Base-by-base conservation (phyloP, 2,888 invertebrate species). In the Actias luna region DNA sequence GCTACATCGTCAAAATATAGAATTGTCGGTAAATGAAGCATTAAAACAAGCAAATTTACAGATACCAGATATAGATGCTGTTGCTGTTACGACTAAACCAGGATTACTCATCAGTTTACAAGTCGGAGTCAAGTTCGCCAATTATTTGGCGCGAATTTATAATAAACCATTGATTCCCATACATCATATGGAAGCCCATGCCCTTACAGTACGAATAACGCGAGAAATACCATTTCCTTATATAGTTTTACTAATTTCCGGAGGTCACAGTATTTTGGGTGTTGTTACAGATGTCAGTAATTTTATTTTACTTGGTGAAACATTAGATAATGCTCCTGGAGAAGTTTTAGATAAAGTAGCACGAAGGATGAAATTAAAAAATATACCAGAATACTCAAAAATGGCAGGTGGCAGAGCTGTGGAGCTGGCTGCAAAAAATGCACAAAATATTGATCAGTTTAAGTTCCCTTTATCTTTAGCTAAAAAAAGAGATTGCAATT, bases 181-280 rank as follows among this genome's bases (percentile, higher is more conserved):
- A 65, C 99, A 99, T 93, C 99, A 99, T 77, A 99, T 99, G 99
- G 96, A 99, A 93, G 99, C 99, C 1, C 99, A 99, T 93, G 98
- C 99, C 5, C 90, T 99, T 64, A 97, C 97, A 18, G 96, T 95
- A 27, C 94, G 99, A 80, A 95, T 99, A 95, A 91, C 82, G 69
- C 71, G 94, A 73, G 78, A 94, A 70, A 89, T 98, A 60, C 90
- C 95, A 63, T 99, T 96, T 92, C 99, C 99, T 29, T 99, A 96
- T 87, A 88, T 99, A 64, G 96, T 97, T 55, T 91, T 99, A 29
- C 92, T 99, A 29, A 95, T 98, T 71, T 99, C 99, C 75, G 99
- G 99, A 57, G 99, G 99, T 0, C 98, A 99, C 84, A 97, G 97
- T 83, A 93, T 98, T 64, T 78, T 98, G 65, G 94, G 96, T 39